Evolutionary conservation across 2,113 vertebrate genomes (phyloP), one percentile per base, ranked within the genome.

Genomic region (Pedionomus torquatus): DNA sequence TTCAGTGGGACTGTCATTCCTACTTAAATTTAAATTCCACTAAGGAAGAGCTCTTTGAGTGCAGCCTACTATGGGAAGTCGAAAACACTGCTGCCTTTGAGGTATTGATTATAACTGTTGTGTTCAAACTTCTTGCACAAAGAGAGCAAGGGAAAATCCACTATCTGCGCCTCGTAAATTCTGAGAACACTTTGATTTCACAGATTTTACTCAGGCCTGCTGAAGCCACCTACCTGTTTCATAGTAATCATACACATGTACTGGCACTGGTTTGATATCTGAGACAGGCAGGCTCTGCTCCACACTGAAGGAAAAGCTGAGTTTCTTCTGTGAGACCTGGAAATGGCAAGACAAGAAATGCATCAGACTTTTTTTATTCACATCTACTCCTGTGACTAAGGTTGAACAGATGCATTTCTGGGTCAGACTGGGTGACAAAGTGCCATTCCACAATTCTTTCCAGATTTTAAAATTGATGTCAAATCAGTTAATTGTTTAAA

Each of bases 201-300:
- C 21, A 68, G 77, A 31, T 64, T 75, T 85, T 84, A 7, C 28
- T 4, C 4, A 48, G 52, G 19, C 25, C 30, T 54, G 19, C 25
- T n/a, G 63, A 76, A 37, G 26, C 60, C 41, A 44, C 87, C 90
- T 97, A 99, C 98, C 98, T 95, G 98, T 97, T 95, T 98, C 98
- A 21, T 99, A 99, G 92, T 98, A 99, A 96, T 99, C 98, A 4
- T 99, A 99, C 24, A 99, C 77, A 58, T 97, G 94, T 81, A 98
- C 95, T 49, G 98, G 96, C 7, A 97, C 98, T 60, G 98, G 97
- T 69, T 98, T 99, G 76, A 98, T 97, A 80, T 98, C 98, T 18
- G 97, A 91, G 11, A 99, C 96, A n/a, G 77, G 91, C 51, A 97
- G 44, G 30, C 98, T 97, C 94, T 98, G 98, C 65, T 98, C 76